Base-by-base conservation (phyloP, 2,797 vertebrate genomes). In the Myripristis murdjan region DNA sequence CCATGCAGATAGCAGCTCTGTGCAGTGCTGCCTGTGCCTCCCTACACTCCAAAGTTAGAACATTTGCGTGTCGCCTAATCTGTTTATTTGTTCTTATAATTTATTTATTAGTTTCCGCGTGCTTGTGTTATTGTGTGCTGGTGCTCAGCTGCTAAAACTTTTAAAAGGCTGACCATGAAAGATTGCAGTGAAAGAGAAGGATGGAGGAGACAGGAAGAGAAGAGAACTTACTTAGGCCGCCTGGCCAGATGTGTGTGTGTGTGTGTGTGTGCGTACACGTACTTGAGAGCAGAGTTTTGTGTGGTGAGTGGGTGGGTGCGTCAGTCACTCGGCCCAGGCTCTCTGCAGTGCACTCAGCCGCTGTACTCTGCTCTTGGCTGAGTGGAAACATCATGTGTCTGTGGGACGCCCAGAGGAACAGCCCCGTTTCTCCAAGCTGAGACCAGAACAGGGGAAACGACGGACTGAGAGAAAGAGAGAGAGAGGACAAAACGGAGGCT, bases 331-430 rank as follows among this genome's bases (percentile, higher is more conserved):
- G 54, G 84, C 60, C 85, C 2, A 69, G 59, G 64, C 84, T 89
- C 85, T 90, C 85, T 71, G 86, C 90, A 84, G 78, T 44, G 76
- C 80, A 62, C 82, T 90, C 80, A 71, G 87, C 83, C 41, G 63
- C 84, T 83, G 73, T 18, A 64, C 80, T 90, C 77, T 89, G 72
- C 81, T 78, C 84, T 79, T 49, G 53, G 78, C 83, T 82, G 81
- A 88, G 90, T 92, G 91, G 89, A 93, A 94, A 94, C 92, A 92
- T 90, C 89, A 92, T 92, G 92, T 82, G 86, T 90, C 79, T 87
- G 82, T 71, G 84, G 86, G 91, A 88, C 84, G 82, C 75, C 73
- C 77, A 64, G 73, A 85, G 84, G 77, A 90, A 75, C 83, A 72
- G 79, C 79, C 77, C 80, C 16, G 79, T 80, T 87, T 81, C 84